phyloP scores from a whole-genome alignment of 35 echinoderm and acorn worm species.

The Ophioderma brevispina region DNA sequence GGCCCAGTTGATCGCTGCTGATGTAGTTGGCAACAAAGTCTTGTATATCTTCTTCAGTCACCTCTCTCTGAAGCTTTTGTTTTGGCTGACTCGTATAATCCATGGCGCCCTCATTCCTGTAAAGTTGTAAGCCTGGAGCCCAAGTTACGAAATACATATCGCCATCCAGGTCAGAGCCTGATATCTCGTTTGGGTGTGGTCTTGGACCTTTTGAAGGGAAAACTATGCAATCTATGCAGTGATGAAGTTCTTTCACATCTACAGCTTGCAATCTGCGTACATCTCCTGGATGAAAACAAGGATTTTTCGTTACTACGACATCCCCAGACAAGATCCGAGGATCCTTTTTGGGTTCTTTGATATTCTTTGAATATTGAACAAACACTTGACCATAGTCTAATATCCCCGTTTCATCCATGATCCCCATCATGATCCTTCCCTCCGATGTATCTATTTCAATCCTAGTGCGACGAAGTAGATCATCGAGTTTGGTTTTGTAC shows the following conservation, averaged over 20 bases:
- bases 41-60: conserved; percentile 3
- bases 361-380: conserved; percentile 9
- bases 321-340: background rate
- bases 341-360: background rate
- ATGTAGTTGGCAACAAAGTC: background rate
- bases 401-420: background rate
- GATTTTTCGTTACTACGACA: conserved; percentile 5
- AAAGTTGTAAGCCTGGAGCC: background rate
- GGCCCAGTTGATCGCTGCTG: background rate
- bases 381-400: conserved; percentile 12
- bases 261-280: background rate
- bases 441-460: background rate
- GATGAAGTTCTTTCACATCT: background rate
- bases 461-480: background rate
- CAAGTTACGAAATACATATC: conserved; percentile 8
- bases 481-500: conserved; percentile 2
- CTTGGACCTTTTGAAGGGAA: background rate
- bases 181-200: conserved; percentile 20
- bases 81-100: background rate
- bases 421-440: conserved; percentile 19
- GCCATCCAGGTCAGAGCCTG: conserved; percentile 14
- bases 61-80: background rate
- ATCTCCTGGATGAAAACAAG: conserved; percentile 5
- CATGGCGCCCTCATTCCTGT: background rate
- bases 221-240: background rate